A percentile compares a stretch with the other conserved stretches of the same genome.
Evolutionary conservation across 2,113 vertebrate genomes (phyloP).

Genomic region (Amphilophus citrinellus): DNA sequence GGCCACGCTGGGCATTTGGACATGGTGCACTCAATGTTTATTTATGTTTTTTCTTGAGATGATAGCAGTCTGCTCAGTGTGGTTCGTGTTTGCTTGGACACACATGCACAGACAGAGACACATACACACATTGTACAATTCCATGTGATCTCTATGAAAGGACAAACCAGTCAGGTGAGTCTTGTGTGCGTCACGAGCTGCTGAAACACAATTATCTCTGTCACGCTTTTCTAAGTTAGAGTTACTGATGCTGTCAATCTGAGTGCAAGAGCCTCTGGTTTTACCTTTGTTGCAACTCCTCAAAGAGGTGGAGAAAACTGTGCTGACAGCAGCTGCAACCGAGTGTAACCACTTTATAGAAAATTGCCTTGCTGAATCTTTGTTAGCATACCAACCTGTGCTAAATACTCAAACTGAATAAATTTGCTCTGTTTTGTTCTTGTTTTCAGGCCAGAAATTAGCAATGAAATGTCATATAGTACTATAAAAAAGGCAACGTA

Average conservation of each 20-base stretch:
- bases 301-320: background rate
- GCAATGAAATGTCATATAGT: too few species aligned
- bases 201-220: constrained; percentile 22
- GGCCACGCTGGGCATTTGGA: too few species aligned
- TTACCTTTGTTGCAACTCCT: fast-evolving
- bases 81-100: too few species aligned
- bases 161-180: background rate
- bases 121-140: background rate
- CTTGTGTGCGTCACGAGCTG: constrained; percentile 29
- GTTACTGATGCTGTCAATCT: background rate
- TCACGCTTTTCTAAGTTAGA: constrained; percentile 21
- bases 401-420: background rate
- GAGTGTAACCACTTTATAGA: background rate
- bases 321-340: background rate
- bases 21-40: too few species aligned
- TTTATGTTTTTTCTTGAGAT: too few species aligned
- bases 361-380: background rate
- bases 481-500: too few species aligned
- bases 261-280: background rate
- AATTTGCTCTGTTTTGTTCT: background rate
- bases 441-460: background rate
- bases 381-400: background rate
- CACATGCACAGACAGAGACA: too few species aligned
- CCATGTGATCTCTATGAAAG: constrained; percentile 28
- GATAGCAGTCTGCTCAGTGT: too few species aligned